Conservation (phyloP, 2,888 invertebrate species). For the Mythimna impura region DNA sequence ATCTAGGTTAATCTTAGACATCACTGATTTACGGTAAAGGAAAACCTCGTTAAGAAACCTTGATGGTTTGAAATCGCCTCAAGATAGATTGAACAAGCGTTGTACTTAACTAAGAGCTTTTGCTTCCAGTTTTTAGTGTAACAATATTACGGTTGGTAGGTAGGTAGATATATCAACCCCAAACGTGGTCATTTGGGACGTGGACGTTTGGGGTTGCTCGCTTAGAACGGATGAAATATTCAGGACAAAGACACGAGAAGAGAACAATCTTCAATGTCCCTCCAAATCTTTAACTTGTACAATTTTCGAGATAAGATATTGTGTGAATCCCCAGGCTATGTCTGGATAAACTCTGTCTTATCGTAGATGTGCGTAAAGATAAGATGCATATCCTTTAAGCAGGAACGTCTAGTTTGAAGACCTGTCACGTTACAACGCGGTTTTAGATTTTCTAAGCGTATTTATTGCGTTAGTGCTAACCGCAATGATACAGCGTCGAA, state of each 20-base stretch:
- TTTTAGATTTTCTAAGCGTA: constrained; percentile 28
- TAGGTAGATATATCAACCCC: too few relatives aligned
- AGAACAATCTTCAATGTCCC: background rate
- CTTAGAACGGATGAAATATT: background rate
- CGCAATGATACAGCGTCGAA: constrained; percentile 43
- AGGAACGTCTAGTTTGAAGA: constrained; percentile 6
- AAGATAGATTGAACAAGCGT: background rate
- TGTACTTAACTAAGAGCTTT: background rate
- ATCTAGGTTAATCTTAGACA: constrained; percentile 13
- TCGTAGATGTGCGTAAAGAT: constrained; percentile 12
- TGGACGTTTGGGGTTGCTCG: background rate
- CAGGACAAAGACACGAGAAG: background rate
- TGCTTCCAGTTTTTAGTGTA: background rate
- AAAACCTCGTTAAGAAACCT: constrained; percentile 14
- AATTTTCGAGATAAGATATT: constrained; percentile 13
- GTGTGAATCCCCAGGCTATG: constrained; percentile 6
- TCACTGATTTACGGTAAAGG: constrained; percentile 20
- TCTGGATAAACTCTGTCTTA: constrained; percentile 26
- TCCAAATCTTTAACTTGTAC: background rate
- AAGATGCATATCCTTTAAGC: constrained; percentile 1
- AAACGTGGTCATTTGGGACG: too few relatives aligned
- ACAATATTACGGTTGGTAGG: background rate
- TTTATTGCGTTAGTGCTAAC: constrained; percentile 43
- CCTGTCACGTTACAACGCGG: constrained; percentile 9
- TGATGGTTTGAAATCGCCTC: constrained; percentile 1